Evolutionary conservation across 2,888 invertebrate species (phyloP), one percentile per base, ranked within the genome.

Genomic region (Perithous albicinctus): DNA sequence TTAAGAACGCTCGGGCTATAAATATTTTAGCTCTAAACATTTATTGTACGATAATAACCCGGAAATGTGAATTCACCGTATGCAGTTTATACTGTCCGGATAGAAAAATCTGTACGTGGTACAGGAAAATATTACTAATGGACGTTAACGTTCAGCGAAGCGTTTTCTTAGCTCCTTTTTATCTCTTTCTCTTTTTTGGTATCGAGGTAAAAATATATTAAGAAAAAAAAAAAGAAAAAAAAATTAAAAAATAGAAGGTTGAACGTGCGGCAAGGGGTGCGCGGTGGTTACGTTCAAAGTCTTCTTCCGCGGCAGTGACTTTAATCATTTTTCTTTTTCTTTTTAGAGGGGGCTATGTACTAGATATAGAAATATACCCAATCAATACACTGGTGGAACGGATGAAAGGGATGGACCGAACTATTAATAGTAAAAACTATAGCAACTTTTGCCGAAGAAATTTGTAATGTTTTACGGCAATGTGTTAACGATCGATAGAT

Each of bases 131-230:
- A 38, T 64, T n/a, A 8, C 20, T 61, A 56, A 20, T 23, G 61
- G 72, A 67, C 54, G 23, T 43, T 41, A n/a, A 48, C 41, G 75
- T 70, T 72, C 78, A 66, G 61, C 70, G 75, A 61, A 78, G 64
- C 82, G 66, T 82, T 75, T n/a, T 56, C 67, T 75, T 75, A 75
- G 59, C 75, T 43, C 75, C n/a, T n/a, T n/a, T 82, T 74, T 43
- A 69, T 69, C 74, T 78, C 38, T 77, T 63, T 69, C 74, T 54
- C n/a, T n/a, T n/a, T 54, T 75, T 78, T 76, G 78, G 20, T 78
- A 78, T 72, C 78, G 72, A 72, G 66, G 72, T 41, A 70, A 54
- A 56, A n/a, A n/a, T n/a, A n/a, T n/a, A n/a, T n/a, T n/a, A n/a
- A n/a, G n/a, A n/a, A n/a, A n/a, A n/a, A n/a, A 74, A 82, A 63